Conservation (phyloP, 2,113 vertebrate genomes). For the Paradoxurus hermaphroditus region DNA sequence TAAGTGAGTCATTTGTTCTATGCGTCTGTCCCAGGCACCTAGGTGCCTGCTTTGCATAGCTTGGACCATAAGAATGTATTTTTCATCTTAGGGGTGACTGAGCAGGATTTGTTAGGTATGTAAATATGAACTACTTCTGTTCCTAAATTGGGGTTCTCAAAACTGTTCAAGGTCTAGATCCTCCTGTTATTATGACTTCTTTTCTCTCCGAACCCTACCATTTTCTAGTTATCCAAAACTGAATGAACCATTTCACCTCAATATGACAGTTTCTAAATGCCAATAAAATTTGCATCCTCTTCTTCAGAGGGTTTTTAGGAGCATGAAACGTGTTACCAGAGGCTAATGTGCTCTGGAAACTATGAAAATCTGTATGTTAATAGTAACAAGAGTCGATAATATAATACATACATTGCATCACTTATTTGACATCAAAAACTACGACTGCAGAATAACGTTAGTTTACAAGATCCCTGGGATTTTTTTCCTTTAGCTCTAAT, state of each 20-base stretch:
- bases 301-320: background rate
- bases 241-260: background rate
- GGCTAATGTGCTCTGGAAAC: background rate
- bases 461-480: background rate
- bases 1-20: constrained; percentile 44
- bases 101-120: background rate
- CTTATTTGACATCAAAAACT: background rate
- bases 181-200: background rate
- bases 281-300: background rate
- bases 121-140: background rate
- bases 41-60: background rate
- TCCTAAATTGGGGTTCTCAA: background rate
- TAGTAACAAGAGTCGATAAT: background rate
- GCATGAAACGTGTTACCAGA: background rate
- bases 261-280: background rate
- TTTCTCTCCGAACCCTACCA: background rate
- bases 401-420: background rate
- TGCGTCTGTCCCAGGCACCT: background rate
- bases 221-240: background rate
- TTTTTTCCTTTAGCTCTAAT: background rate
- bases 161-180: background rate
- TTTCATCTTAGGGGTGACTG: background rate
- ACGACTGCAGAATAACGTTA: background rate
- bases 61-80: background rate
- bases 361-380: background rate